Base-by-base conservation (phyloP, 2,113 vertebrate species). In the Marmota flaviventris region DNA sequence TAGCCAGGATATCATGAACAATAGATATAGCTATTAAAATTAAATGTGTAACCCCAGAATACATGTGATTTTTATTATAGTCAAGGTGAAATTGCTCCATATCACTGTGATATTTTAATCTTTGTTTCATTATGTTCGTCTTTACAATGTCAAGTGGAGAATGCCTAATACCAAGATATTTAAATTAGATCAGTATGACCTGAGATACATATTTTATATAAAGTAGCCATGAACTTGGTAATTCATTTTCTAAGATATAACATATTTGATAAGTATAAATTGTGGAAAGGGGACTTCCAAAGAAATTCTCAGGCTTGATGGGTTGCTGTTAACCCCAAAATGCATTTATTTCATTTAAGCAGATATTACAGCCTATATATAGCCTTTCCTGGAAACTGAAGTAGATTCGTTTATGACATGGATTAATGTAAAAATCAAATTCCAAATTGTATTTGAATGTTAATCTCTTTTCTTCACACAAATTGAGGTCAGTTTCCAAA, bases 401-500 rank as follows among this genome's bases (percentile, higher is more conserved):
- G 78, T 42, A 73, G 92, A 95, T 92, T 85, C 94, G 77, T 89
- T 96, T 37, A 53, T 45, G 88, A 32, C 65, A 67, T 67, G 85
- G 76, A 58, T 58, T 58, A 58, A 58, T 85, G 34, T 94, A 75
- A 51, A 92, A 97, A 95, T 67, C 73, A 90, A 96, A 94, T 94
- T 93, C 96, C 83, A 93, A 56, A 84, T 93, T 89, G 61, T 81
- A 82, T 92, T 96, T 81, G 86, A 88, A 86, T 75, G 72, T 86
- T 92, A 45, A 51, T 95, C 89, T 65, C 51, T 95, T 97, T 96
- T 63, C 61, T 84, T 76, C 89, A 93, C 51, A 63, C n/a, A 58
- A 51, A 42, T 12, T 82, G 92, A 95, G 83, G 85, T 96, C 92
- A 70, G 81, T 29, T 75, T 94, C 82, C 85, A 84, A 94, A 97